These are phyloP conservation scores for Apocrypta bakeri DNA, from an alignment of 1,140 invertebrate species.

Conservation along the genomic window DNA sequence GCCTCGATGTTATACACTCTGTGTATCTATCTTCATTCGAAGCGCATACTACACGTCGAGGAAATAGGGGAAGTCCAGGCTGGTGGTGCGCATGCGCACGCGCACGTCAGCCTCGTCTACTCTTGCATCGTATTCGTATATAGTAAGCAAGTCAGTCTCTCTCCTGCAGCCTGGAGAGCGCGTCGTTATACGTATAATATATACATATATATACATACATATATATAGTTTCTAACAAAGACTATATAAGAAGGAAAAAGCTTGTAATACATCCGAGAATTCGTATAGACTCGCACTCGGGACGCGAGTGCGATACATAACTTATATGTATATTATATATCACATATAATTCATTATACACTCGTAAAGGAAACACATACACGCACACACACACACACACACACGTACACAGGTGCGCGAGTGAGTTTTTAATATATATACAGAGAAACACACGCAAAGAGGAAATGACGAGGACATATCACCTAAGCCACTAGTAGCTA, in stretches of 20 bases:
- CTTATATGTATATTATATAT: no score
- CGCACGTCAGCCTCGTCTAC: background rate
- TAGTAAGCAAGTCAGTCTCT: background rate
- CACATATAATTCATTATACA: no score
- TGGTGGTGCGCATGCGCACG: background rate
- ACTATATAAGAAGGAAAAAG: background rate
- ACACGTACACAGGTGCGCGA: background rate
- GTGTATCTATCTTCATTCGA: no score
- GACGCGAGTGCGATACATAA: background rate
- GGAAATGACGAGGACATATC: background rate
- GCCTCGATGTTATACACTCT: no score
- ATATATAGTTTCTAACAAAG: background rate
- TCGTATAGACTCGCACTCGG: no score
- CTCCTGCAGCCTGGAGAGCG: background rate
- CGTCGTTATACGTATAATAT: no score
- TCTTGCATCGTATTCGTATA: no score
- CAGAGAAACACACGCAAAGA: background rate
- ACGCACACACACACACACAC: background rate
- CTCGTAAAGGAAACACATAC: no score
- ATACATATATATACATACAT: no score
- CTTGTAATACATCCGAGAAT: background rate
- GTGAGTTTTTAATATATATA: background rate
- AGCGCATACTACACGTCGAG: background rate
- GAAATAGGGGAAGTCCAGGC: background rate
- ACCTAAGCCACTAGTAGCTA: background rate